Base-by-base conservation (phyloP, 2,888 invertebrate genomes). In the Tuta absoluta region DNA sequence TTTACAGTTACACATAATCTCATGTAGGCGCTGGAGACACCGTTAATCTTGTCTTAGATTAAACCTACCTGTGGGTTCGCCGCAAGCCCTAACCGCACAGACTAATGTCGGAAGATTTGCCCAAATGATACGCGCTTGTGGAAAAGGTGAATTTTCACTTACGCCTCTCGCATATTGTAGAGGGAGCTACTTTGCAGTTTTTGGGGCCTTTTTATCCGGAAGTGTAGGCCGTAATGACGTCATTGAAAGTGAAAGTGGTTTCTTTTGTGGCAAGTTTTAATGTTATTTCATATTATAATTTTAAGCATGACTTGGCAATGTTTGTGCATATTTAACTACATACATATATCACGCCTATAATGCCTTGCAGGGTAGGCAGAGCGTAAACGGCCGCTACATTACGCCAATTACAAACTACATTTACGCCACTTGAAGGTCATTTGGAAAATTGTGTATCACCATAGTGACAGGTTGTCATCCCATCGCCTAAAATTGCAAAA, bases 111-210 rank as follows among this genome's bases (percentile, higher is more conserved):
- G 51, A 24, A 23, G 51, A 53, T 53, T 53, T 53, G 23, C 51
- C 23, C 24, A 53, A 53, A 53, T 53, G 51, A 53, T 53, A 53
- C 51, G 51, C 51, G 51, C 23, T 53, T 53, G 51, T 14, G 51
- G 51, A 14, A 12, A 53, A 24, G 51, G 51, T 53, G 51, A 53
- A 23, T 21, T 53, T 24, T 53, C 51, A 53, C 51, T 53, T 53
- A 53, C 23, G 14, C 4, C 51, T 14, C 23, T 14, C 12, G 51
- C 11, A 23, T 53, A 24, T 53, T 53, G 51, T 53, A 53, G 5
- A 0, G 23, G 5, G 24, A 53, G 51, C 51, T 53, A 53, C 14
- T 53, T 24, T 23, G 51, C 23, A 24, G 51, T 53, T 24, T 24
- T 21, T 33, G 33, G 23, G 51, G 24, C 4, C 45, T 8, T 45